These are phyloP conservation scores for Tenodera sinensis DNA, from an alignment of 2,888 invertebrate species.

Conservation along the genomic window DNA sequence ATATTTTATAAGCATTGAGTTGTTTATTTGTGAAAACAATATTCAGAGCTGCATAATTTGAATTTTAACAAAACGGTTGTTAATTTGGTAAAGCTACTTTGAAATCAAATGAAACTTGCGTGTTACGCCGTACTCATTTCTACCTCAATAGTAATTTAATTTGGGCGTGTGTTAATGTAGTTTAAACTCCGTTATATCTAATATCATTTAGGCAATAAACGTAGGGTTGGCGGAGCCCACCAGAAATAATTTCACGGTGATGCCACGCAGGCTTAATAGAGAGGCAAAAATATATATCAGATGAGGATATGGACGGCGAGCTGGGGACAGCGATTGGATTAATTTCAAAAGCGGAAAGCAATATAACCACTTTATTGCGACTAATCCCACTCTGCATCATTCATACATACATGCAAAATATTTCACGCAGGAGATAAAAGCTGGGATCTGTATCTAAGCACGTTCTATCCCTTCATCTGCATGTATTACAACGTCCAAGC, in stretches of 20 bases:
- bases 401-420: background rate
- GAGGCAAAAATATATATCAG: background rate
- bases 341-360: background rate
- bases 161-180: background rate
- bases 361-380: background rate
- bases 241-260: background rate
- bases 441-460: background rate
- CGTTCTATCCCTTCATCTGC: background rate
- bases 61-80: too few species aligned
- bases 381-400: background rate
- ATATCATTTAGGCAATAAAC: background rate
- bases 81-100: too few species aligned
- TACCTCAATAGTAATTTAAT: background rate
- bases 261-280: background rate
- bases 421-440: background rate
- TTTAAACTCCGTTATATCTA: background rate
- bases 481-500: background rate
- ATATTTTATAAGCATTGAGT: too few species aligned
- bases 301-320: background rate
- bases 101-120: too few species aligned
- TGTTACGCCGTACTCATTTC: too few species aligned
- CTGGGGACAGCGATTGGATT: background rate
- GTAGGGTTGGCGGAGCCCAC: background rate
- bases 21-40: too few species aligned
- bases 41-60: too few species aligned